Evolutionary conservation across 1,140 invertebrate species (phyloP).

Genomic region (Spodoptera frugiperda): DNA sequence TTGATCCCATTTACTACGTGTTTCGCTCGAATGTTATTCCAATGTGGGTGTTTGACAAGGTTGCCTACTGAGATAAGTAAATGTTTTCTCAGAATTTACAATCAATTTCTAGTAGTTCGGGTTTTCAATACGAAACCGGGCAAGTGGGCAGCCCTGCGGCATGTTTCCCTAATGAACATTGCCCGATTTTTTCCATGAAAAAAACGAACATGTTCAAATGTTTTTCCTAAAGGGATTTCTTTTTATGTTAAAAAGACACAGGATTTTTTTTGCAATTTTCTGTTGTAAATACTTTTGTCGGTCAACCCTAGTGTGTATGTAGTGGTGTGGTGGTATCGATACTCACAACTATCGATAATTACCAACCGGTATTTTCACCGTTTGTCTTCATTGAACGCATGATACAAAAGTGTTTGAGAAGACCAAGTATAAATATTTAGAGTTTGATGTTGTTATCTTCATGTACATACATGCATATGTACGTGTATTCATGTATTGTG

Average conservation of each 20-base stretch:
- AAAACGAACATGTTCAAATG: not conserved
- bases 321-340: constrained; percentile 5
- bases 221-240: too few relatives aligned
- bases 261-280: too few relatives aligned
- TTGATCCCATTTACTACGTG: constrained; percentile 8
- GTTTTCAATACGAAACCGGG: not conserved
- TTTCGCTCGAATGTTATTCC: constrained; percentile 8
- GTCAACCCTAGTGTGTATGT: not conserved
- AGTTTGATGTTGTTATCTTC: constrained; percentile 33
- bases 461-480: constrained; percentile 1
- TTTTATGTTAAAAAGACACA: too few relatives aligned
- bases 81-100: not conserved
- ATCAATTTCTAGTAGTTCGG: not conserved
- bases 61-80: not conserved
- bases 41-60: constrained; percentile 16
- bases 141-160: not conserved
- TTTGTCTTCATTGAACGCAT: constrained; percentile 17
- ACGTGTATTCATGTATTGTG: constrained; percentile 19
- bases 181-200: not conserved
- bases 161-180: not conserved
- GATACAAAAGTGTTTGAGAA: constrained; percentile 29
- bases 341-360: constrained; percentile 12
- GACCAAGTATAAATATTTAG: constrained; percentile 35
- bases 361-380: constrained; percentile 1
- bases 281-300: not conserved